Evolutionary conservation across 2,797 vertebrate genomes (phyloP).

Genomic region (Esox lucius): DNA sequence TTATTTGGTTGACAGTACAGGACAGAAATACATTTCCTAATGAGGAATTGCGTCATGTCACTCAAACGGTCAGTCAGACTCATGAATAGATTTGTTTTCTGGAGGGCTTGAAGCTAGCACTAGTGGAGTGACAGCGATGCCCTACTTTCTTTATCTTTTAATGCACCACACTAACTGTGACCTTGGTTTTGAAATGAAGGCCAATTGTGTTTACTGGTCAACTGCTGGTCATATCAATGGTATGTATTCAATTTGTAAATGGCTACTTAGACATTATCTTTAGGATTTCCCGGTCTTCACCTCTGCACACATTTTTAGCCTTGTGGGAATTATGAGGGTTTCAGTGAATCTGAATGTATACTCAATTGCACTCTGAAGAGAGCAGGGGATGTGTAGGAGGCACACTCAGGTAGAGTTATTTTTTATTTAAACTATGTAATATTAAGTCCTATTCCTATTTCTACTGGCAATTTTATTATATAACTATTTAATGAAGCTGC

Average conservation of each 20-base stretch:
- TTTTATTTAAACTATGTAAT: no score
- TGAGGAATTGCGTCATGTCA: slow-evolving; percentile 60
- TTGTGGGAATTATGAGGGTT: slow-evolving; percentile 6
- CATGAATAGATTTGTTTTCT: slow-evolving; percentile 67
- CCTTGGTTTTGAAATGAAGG: slow-evolving; percentile 4
- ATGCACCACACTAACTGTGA: slow-evolving; percentile 31
- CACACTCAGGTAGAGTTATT: no score
- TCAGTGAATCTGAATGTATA: slow-evolving; percentile 25
- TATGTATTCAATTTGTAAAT: background rate
- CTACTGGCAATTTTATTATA: no score
- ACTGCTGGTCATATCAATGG: background rate
- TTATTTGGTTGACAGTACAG: background rate
- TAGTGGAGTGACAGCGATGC: slow-evolving; percentile 43
- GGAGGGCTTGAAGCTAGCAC: slow-evolving; percentile 50
- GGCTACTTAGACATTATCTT: background rate
- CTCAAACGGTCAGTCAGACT: slow-evolving; percentile 57
- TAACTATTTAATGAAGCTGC: no score
- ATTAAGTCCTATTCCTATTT: no score
- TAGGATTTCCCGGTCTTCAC: background rate
- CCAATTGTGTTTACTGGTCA: slow-evolving; percentile 8
- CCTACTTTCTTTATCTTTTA: slow-evolving; percentile 47
- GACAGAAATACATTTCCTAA: slow-evolving; percentile 27
- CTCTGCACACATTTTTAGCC: background rate
- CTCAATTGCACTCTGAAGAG: slow-evolving; percentile 9
- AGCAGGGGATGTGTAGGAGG: slow-evolving; percentile 6